These are phyloP conservation scores for Ptilorrhoa leucosticta DNA, from an alignment of 2,113 vertebrate genomes.

Conservation along the genomic window DNA sequence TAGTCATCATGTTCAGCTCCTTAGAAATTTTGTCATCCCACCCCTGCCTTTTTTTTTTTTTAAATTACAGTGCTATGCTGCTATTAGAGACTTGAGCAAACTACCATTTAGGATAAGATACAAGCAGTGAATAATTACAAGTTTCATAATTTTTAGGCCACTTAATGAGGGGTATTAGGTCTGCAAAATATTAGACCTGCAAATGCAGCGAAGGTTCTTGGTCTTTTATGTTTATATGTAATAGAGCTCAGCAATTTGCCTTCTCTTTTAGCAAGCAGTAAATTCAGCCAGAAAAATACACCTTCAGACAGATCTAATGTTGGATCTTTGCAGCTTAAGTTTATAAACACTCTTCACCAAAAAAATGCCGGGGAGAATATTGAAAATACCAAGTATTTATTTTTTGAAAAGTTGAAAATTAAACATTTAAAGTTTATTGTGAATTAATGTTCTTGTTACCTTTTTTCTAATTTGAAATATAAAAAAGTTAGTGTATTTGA, in stretches of 20 bases:
- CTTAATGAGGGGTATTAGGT: background rate
- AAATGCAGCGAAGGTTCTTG: background rate
- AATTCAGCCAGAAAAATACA: background rate
- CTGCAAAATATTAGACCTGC: background rate
- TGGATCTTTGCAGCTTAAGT: background rate
- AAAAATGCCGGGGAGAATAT: rapidly evolving
- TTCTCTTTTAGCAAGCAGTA: background rate
- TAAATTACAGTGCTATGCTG: background rate
- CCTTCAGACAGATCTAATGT: background rate
- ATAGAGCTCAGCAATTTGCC: background rate
- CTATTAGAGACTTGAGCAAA: background rate
- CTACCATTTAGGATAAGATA: background rate
- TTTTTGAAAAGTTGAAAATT: background rate
- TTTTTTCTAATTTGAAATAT: background rate
- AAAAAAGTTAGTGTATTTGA: background rate
- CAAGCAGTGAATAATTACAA: background rate
- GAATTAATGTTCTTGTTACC: background rate
- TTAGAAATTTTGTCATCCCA: background rate
- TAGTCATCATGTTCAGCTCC: rapidly evolving
- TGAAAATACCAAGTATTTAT: background rate
- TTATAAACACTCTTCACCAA: background rate
- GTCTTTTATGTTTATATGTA: background rate
- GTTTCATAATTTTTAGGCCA: background rate
- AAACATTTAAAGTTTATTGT: rapidly evolving
- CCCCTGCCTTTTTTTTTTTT: background rate